Conservation (phyloP, 2,797 vertebrate species). For the Sebastes steindachneri region DNA sequence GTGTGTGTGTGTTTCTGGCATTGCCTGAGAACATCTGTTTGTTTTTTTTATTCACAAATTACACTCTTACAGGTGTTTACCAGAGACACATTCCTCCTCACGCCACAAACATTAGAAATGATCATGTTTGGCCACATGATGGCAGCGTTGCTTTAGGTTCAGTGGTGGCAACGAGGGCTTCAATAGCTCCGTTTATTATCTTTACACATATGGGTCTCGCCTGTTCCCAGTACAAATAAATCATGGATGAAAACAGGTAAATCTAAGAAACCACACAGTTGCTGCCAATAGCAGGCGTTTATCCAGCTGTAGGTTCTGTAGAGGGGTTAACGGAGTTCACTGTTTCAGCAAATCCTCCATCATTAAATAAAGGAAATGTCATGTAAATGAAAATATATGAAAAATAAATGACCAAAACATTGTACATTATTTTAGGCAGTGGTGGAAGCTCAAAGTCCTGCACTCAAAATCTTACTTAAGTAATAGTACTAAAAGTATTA, state of each 20-base stretch:
- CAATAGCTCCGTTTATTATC: not conserved
- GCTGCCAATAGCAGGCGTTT: not conserved
- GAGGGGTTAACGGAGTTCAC: not conserved
- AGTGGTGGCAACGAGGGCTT: not conserved
- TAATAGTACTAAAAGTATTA: too few relatives aligned
- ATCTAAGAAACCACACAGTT: constrained; percentile 2
- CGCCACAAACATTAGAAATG: not conserved
- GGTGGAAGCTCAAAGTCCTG: too few relatives aligned
- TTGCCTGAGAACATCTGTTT: not conserved
- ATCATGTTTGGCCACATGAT: constrained; percentile 54
- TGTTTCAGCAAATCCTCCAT: not conserved
- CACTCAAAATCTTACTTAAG: too few relatives aligned
- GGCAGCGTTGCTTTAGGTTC: constrained; percentile 51
- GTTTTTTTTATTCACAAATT: not conserved
- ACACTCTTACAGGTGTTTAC: not conserved
- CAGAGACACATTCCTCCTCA: not conserved
- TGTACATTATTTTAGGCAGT: not conserved
- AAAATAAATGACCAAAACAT: not conserved
- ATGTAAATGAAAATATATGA: not conserved
- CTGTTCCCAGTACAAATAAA: constrained; percentile 12
- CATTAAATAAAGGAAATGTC: not conserved
- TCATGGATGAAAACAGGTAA: not conserved
- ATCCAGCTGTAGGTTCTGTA: not conserved
- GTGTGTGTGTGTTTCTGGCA: not conserved
- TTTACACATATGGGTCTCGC: not conserved